These are phyloP conservation scores for Neoitamus cyanurus DNA, from an alignment of 2,888 invertebrate genomes.

Conservation along the genomic window DNA sequence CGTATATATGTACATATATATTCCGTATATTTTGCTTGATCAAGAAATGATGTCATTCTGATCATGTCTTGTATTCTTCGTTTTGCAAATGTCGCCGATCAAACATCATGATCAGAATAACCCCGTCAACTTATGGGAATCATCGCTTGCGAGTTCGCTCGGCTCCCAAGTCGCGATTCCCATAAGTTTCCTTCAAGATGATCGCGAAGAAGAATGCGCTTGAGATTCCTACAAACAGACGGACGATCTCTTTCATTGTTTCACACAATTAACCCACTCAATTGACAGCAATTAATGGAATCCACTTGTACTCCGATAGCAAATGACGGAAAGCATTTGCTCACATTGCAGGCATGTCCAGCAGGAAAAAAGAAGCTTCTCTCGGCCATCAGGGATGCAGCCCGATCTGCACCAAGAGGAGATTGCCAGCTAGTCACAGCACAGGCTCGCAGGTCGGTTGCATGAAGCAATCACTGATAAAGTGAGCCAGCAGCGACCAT, in stretches of 20 bases:
- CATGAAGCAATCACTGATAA: conserved; percentile 2
- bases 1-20: too few species aligned
- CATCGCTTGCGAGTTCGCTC: background rate
- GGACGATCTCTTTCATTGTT: conserved; percentile 49
- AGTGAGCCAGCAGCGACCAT: background rate
- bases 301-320: conserved; percentile 47
- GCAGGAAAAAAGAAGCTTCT: background rate
- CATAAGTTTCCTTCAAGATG: background rate
- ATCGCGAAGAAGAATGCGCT: too few species aligned
- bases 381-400: background rate
- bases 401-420: background rate
- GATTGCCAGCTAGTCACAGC: background rate
- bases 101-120: background rate
- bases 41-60: background rate
- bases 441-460: background rate
- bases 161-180: background rate
- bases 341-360: background rate
- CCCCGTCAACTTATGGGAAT: background rate
- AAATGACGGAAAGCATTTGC: conserved; percentile 33
- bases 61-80: background rate
- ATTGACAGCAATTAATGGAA: conserved; percentile 56
- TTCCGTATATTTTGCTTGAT: background rate
- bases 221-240: conserved; percentile 49
- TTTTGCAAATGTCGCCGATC: background rate
- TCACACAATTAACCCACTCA: conserved; percentile 56